phyloP scores from a whole-genome alignment of 2,888 invertebrate genomes.

The Epistrophella euchroma region DNA sequence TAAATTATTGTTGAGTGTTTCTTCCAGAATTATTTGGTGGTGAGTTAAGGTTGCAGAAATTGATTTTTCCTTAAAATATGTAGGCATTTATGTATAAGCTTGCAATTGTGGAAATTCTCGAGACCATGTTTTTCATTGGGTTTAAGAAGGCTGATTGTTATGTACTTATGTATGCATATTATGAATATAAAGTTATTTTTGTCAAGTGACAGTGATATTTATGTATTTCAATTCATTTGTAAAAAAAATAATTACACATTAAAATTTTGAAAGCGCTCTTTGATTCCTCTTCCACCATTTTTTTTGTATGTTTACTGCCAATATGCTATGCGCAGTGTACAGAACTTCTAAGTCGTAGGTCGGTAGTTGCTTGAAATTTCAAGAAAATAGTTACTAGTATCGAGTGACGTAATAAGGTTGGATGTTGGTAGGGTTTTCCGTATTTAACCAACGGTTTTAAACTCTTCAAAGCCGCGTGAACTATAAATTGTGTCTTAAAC shows the following conservation, averaged over 20 bases:
- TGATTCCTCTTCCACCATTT: slow-evolving; percentile 56
- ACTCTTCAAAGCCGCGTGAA: no score
- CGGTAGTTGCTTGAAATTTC: not conserved
- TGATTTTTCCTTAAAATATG: no score
- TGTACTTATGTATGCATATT: not conserved
- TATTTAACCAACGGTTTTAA: no score
- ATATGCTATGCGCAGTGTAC: slow-evolving; percentile 62
- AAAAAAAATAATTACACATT: not conserved
- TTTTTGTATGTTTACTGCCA: slow-evolving; percentile 42
- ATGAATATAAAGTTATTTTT: not conserved
- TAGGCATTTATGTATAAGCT: not conserved
- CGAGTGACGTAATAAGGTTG: slow-evolving; percentile 61
- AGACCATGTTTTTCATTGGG: not conserved
- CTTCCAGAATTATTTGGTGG: not conserved
- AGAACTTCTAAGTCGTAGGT: not conserved
- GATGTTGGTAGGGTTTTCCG: not conserved
- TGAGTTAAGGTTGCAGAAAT: not conserved
- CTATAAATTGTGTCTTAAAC: no score
- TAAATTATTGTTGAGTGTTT: not conserved
- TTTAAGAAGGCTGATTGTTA: not conserved
- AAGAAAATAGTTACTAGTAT: slow-evolving; percentile 31
- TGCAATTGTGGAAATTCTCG: not conserved
- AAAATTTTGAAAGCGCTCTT: slow-evolving; percentile 4
- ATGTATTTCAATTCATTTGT: slow-evolving; percentile 23
- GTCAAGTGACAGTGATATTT: not conserved